A percentile compares a stretch with the other conserved stretches of the same genome.
Conservation (phyloP, 2,113 vertebrate genomes). For the Dendropsophus ebraccatus region DNA sequence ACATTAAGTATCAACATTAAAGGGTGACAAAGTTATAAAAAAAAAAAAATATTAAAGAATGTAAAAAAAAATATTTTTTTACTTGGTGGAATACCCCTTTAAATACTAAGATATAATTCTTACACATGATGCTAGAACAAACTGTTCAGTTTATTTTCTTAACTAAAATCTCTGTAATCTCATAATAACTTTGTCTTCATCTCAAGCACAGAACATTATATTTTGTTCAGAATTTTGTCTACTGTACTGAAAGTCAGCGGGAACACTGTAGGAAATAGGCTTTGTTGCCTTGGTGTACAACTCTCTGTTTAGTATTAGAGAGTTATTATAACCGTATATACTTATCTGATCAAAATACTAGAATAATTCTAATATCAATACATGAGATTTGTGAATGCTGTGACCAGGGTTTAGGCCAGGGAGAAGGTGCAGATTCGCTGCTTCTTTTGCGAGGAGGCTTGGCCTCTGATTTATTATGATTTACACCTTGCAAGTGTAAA, state of each 20-base stretch:
- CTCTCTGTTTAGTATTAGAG: background rate
- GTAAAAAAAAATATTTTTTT: too few relatives aligned
- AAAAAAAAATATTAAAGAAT: too few relatives aligned
- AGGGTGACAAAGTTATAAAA: too few relatives aligned
- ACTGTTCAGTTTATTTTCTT: background rate
- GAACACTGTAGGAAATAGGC: background rate
- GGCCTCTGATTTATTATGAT: too few relatives aligned
- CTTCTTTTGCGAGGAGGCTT: too few relatives aligned
- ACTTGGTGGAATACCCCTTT: too few relatives aligned
- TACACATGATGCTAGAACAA: background rate
- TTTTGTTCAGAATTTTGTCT: background rate
- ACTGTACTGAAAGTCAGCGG: background rate
- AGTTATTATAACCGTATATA: background rate
- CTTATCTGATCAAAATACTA: background rate
- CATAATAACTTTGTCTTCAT: background rate
- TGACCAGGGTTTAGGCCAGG: too few relatives aligned
- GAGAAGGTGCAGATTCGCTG: too few relatives aligned
- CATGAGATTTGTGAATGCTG: too few relatives aligned
- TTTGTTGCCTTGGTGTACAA: background rate
- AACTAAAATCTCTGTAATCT: background rate
- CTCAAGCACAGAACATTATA: background rate
- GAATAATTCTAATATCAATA: too few relatives aligned
- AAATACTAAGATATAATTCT: background rate
- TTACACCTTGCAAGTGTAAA: too few relatives aligned
- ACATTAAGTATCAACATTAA: too few relatives aligned